These are phyloP conservation scores for Megalops cyprinoides DNA, from an alignment of 2,797 vertebrate genomes.

Conservation along the genomic window DNA sequence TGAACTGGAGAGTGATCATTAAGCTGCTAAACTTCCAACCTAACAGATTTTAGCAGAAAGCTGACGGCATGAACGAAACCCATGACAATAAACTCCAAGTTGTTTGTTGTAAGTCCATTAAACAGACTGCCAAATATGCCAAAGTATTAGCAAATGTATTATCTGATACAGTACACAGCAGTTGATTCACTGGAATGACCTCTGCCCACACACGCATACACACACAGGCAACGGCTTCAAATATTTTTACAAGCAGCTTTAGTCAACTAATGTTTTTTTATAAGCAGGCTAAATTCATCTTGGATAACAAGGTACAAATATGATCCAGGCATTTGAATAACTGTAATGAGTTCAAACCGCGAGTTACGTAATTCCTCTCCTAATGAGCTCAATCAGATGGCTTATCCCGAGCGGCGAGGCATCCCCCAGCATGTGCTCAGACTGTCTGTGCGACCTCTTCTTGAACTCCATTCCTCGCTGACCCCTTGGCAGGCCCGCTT, in stretches of 20 bases:
- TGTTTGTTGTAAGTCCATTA: not conserved
- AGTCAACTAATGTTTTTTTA: not conserved
- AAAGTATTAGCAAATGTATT: not conserved
- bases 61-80: not conserved
- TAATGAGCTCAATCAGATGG: slow-evolving; percentile 26
- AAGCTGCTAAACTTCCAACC: not conserved
- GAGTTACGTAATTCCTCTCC: slow-evolving; percentile 30
- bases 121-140: not conserved
- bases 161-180: not conserved
- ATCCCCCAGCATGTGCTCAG: not conserved
- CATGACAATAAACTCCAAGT: not conserved
- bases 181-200: not conserved
- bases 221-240: not conserved
- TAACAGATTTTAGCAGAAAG: not conserved
- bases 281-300: slow-evolving; percentile 1
- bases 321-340: slow-evolving; percentile 8
- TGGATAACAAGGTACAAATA: not conserved
- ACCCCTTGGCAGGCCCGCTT: not conserved
- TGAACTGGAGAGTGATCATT: not conserved
- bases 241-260: not conserved
- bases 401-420: slow-evolving; percentile 2
- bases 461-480: not conserved
- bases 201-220: not conserved
- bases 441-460: not conserved
- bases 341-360: not conserved